Base-by-base conservation (phyloP, 37 sponge, comb jelly and placozoan genomes). In the Oopsacas minuta region DNA sequence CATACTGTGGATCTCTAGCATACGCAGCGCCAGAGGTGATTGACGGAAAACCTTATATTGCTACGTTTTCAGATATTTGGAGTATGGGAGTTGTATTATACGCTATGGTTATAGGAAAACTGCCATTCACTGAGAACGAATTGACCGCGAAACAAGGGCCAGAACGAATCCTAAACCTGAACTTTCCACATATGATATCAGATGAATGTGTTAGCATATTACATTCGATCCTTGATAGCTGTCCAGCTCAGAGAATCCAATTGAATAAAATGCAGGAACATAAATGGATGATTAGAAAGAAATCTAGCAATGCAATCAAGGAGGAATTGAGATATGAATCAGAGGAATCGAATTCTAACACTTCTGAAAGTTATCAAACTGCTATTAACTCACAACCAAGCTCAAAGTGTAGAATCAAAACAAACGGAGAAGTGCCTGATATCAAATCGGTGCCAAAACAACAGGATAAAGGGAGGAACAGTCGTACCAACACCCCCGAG, bases 11-110 rank as follows among this genome's bases (percentile, higher is more conserved):
- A 17, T 96, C 97, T 1, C 89, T 86, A 39, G 97, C 97, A 12
- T 96, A 96, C 87, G 97, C 97, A 36, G 92, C 94, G 20, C 97
- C 97, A 0, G 93, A 96, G 49, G 89, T 96, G 3, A 92, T 96
- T 22, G 75, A 88, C 8, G 97, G 97, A 25, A 49, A 93, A 49
- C 94, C 94, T 8, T 96, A 96, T 84, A 81, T 87, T 42, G 97
- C 92, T 15, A 81, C 82, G 37, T 82, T 49, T 12, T 88, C 97
- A 38, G 97, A 96, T 81, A 89, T 92, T 10, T 96, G 97, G 97
- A 96, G 97, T 84, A 87, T 96, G 90, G 97, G 97, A 30, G 90
- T 94, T 23, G 87, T 94, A 0, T 87, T 92, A 75, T 94, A 88
- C 85, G 95, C 95, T 28, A 94, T 94, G 95, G 91, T 90, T 34